Conservation (phyloP, 2,888 invertebrate species). For the Eretmocerus hayati region DNA sequence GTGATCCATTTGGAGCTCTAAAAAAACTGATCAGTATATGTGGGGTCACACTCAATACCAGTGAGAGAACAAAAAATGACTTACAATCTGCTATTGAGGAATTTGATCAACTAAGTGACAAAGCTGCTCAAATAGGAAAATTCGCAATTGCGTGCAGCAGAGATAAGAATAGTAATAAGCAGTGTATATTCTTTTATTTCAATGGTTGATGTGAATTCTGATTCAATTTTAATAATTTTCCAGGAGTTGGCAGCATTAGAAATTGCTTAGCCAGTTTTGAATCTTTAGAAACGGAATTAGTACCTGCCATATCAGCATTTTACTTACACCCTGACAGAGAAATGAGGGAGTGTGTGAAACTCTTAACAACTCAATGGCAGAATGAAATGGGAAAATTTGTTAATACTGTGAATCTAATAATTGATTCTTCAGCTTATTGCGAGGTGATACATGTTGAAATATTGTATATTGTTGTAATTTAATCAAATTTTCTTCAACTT, state of each 20-base stretch:
- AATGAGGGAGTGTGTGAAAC: conserved; percentile 47
- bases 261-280: conserved; percentile 63
- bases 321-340: conserved; percentile 48
- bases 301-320: conserved; percentile 53
- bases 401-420: conserved; percentile 57
- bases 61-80: conserved; percentile 39
- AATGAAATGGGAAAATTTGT: conserved; percentile 55
- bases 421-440: conserved; percentile 63
- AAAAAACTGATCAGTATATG: conserved; percentile 41
- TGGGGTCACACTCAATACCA: conserved; percentile 35
- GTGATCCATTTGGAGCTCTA: conserved; percentile 38
- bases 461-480: background rate
- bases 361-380: conserved; percentile 56
- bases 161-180: conserved; percentile 41
- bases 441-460: conserved; percentile 49
- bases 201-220: background rate
- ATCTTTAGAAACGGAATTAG: conserved; percentile 60
- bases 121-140: conserved; percentile 61
- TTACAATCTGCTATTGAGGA: conserved; percentile 53
- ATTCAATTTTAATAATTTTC: conserved; percentile 5
- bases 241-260: conserved; percentile 57
- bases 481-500: background rate
- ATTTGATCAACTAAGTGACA: conserved; percentile 63
- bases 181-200: background rate
- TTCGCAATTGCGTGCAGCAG: conserved; percentile 61